These are phyloP conservation scores for Drosophila koepferae DNA, from an alignment of 2,888 invertebrate genomes.

Conservation along the genomic window DNA sequence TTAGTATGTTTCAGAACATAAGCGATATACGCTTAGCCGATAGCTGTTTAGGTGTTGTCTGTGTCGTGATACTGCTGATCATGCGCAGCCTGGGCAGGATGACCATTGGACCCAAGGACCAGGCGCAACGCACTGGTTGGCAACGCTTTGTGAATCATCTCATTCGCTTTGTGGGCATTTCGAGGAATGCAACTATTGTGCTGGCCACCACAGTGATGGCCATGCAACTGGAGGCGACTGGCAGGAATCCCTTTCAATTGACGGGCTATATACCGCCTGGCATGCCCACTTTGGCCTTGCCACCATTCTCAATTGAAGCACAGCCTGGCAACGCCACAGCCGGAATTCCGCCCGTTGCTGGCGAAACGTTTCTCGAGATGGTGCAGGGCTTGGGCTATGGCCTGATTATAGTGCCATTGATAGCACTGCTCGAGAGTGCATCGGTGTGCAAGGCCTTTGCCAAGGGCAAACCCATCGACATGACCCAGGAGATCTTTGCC, in stretches of 20 bases:
- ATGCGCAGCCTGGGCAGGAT: constrained; percentile 91
- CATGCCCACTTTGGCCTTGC: constrained; percentile 88
- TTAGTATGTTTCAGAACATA: constrained; percentile 89
- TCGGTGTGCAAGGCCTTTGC: constrained; percentile 88
- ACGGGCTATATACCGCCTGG: constrained; percentile 92
- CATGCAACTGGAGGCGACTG: constrained; percentile 87
- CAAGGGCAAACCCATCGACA: constrained; percentile 93
- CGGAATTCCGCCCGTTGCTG: constrained; percentile 61
- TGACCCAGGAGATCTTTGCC: constrained; percentile 95
- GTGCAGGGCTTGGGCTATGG: constrained; percentile 92
- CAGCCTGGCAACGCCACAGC: constrained; percentile 70
- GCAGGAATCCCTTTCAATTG: constrained; percentile 86
- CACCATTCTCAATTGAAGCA: constrained; percentile 88
- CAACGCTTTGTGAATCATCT: constrained; percentile 88
- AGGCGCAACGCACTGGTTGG: constrained; percentile 83
- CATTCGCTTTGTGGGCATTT: constrained; percentile 91
- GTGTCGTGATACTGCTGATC: constrained; percentile 90
- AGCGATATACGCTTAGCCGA: constrained; percentile 89
- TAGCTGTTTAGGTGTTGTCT: constrained; percentile 90
- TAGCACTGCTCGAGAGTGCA: constrained; percentile 94
- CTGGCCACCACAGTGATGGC: constrained; percentile 89
- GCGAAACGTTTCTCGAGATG: constrained; percentile 88
- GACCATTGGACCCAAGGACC: constrained; percentile 87
- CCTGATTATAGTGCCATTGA: constrained; percentile 92
- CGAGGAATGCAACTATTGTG: constrained; percentile 93